Percentiles rank a stretch among this genome's conserved stretches.
These are phyloP conservation scores for Caenorhabditis latens DNA, from an alignment of 1,140 invertebrate genomes.

Conservation along the genomic window DNA sequence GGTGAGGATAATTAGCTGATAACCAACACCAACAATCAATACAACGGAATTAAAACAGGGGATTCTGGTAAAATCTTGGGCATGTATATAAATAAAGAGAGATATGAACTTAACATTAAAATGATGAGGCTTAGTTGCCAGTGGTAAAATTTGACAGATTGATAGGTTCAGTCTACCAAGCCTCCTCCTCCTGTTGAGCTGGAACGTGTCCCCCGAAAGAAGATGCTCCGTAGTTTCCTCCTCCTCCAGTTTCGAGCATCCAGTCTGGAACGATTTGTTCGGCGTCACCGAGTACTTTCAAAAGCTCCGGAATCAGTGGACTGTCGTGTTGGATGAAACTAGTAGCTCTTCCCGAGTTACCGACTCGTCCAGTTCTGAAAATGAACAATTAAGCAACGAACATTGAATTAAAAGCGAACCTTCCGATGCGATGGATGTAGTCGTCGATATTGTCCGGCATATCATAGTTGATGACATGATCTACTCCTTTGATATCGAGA, in stretches of 20 bases:
- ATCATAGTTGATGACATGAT: conserved; percentile 64
- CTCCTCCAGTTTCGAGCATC: background rate
- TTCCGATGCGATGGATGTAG: conserved; percentile 63
- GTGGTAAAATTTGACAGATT: conserved; percentile 11
- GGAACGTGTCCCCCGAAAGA: background rate
- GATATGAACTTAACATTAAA: background rate
- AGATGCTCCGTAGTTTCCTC: conserved; percentile 2
- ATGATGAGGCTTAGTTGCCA: background rate
- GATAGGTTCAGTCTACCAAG: conserved; percentile 3
- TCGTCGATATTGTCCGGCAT: conserved; percentile 61
- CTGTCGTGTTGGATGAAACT: conserved; percentile 24
- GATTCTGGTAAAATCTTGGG: background rate
- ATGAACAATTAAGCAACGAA: background rate
- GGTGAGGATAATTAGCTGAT: background rate
- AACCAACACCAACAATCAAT: background rate
- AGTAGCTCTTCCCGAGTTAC: conserved; percentile 58
- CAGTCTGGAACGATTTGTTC: conserved; percentile 29
- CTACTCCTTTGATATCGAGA: conserved; percentile 62
- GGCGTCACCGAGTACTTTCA: conserved; percentile 11
- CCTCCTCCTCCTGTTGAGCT: conserved; percentile 4
- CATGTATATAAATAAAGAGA: background rate
- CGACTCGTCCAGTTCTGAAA: conserved; percentile 62
- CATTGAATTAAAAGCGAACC: conserved; percentile 2
- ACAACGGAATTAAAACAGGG: background rate
- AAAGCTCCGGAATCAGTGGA: background rate